Percentiles rank a stretch among this genome's conserved stretches.
phyloP scores from a whole-genome alignment of 2,888 invertebrate genomes.

The Allygus modestus region DNA sequence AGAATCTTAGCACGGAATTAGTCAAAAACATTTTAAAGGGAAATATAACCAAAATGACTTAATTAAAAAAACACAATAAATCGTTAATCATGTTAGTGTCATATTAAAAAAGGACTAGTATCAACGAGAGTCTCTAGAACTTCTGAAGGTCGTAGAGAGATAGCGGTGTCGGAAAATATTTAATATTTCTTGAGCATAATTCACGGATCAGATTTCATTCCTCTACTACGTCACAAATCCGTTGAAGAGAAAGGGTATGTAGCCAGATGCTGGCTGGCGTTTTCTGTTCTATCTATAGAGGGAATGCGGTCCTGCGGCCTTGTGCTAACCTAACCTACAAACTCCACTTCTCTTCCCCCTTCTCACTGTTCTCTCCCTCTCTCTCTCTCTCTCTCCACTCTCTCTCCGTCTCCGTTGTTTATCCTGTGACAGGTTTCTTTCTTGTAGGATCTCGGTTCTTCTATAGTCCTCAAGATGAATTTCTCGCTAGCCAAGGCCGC shows the following conservation, averaged over 20 bases:
- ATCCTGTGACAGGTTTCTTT: not conserved
- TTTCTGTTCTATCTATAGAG: conserved; percentile 28
- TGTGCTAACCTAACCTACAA: conserved; percentile 36
- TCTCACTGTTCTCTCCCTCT: too few species aligned
- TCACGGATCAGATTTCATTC: too few species aligned
- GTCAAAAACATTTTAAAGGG: too few species aligned
- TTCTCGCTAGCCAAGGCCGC: not conserved
- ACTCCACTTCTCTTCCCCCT: conserved; percentile 4
- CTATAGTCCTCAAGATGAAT: not conserved
- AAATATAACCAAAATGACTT: too few species aligned
- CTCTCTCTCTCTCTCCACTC: not conserved
- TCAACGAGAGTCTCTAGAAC: too few species aligned
- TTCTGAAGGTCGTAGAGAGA: too few species aligned
- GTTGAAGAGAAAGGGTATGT: conserved; percentile 28
- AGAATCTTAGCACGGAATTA: too few species aligned
- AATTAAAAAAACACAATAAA: too few species aligned
- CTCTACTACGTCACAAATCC: not conserved
- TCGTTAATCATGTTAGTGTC: too few species aligned
- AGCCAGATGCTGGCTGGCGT: not conserved
- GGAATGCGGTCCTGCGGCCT: conserved; percentile 28
- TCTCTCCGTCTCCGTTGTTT: conserved; percentile 10
- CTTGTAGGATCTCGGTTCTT: not conserved
- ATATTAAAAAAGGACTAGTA: too few species aligned
- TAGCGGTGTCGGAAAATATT: too few species aligned
- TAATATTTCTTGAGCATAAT: too few species aligned